phyloP scores from a whole-genome alignment of 2,888 invertebrate genomes.

The Apoderus coryli region DNA sequence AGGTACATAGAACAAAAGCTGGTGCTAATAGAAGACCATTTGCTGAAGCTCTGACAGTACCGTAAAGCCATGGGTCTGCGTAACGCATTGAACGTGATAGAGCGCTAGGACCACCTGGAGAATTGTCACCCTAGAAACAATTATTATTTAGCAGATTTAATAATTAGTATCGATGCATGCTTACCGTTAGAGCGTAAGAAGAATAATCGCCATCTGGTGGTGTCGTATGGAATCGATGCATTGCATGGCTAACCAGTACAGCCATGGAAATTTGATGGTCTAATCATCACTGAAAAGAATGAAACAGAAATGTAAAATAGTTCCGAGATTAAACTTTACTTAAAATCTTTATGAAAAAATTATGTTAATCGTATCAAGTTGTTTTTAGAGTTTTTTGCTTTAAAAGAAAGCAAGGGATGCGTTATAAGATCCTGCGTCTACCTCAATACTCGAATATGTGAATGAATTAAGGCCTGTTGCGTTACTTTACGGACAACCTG shows the following conservation, averaged over 20 bases:
- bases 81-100: conserved; percentile 72
- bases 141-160: too few species aligned
- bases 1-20: conserved; percentile 66
- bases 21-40: conserved; percentile 34
- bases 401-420: too few species aligned
- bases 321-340: too few species aligned
- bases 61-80: conserved; percentile 75
- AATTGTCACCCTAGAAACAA: not conserved
- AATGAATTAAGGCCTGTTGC: too few species aligned
- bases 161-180: conserved; percentile 9
- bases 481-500: too few species aligned
- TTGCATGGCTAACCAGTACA: conserved; percentile 51
- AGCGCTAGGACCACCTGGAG: conserved; percentile 27
- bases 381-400: too few species aligned
- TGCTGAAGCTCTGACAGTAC: conserved; percentile 47
- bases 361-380: too few species aligned
- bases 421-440: too few species aligned
- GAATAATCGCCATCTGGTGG: conserved; percentile 47
- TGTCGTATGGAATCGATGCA: conserved; percentile 49
- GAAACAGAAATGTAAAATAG: too few species aligned
- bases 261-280: conserved; percentile 55
- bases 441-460: too few species aligned
- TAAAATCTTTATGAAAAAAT: too few species aligned
- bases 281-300: too few species aligned
- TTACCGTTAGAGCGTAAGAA: conserved; percentile 44